phyloP scores from a whole-genome alignment of 2,113 vertebrate genomes.

The Gracilinanus agilis region DNA sequence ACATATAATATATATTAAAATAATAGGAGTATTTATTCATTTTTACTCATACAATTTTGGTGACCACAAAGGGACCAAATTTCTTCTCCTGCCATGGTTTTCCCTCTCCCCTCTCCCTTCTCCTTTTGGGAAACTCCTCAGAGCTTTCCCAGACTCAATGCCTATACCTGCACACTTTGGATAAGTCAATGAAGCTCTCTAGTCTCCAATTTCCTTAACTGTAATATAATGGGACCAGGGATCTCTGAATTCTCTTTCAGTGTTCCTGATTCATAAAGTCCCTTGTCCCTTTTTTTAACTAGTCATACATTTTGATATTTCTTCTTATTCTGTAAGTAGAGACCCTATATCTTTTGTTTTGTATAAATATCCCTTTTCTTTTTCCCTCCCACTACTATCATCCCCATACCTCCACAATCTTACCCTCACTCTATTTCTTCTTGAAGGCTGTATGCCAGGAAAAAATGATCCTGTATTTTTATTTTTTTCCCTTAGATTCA shows the following conservation, averaged over 20 bases:
- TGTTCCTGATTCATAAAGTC: neutral
- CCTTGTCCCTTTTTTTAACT: neutral
- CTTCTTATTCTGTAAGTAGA: neutral
- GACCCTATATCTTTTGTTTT: neutral
- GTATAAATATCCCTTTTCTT: neutral
- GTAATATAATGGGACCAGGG: neutral
- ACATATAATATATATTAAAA: too few species aligned
- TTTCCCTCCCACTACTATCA: neutral
- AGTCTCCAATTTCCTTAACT: neutral
- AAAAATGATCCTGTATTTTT: neutral
- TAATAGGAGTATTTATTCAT: too few species aligned
- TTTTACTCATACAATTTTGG: too few species aligned
- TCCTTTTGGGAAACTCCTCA: too few species aligned
- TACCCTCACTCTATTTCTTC: neutral
- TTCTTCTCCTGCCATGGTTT: too few species aligned
- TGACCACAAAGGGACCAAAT: too few species aligned
- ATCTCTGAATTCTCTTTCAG: neutral
- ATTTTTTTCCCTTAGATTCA: neutral
- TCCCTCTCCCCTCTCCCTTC: too few species aligned
- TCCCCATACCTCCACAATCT: neutral
- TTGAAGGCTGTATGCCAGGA: neutral
- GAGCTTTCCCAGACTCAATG: too few species aligned
- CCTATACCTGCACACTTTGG: too few species aligned
- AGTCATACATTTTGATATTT: neutral
- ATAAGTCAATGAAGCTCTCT: neutral